Percentiles rank a stretch among this genome's conserved stretches.
Conservation (phyloP, 2,888 invertebrate genomes). For the Drosophila cognata region DNA sequence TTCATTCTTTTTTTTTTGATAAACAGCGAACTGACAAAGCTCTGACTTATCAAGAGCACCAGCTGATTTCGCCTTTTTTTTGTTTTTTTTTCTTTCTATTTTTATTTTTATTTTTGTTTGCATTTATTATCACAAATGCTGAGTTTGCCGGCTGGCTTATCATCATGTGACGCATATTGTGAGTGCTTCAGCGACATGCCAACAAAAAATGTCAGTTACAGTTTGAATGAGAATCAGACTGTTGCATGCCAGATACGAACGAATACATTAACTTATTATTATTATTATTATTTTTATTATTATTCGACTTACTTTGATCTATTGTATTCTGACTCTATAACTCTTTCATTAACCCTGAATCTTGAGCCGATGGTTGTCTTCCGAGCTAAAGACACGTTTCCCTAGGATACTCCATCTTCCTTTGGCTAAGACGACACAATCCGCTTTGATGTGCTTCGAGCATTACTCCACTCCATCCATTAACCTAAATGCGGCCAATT, state of each 20-base stretch:
- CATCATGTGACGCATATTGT: conserved; percentile 63
- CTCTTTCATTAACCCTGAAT: neutral
- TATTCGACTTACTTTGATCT: neutral
- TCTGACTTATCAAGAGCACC: conserved; percentile 38
- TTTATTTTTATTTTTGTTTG: conserved; percentile 26
- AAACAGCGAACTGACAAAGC: conserved; percentile 19
- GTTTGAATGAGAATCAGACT: neutral
- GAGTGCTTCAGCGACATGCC: conserved; percentile 11
- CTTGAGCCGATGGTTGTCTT: neutral
- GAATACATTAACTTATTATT: neutral
- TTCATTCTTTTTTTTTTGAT: conserved; percentile 1
- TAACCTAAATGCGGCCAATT: neutral
- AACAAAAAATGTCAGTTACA: conserved; percentile 17
- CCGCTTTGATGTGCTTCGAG: neutral
- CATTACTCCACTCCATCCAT: neutral
- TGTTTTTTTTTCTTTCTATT: neutral
- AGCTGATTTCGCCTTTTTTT: conserved; percentile 40
- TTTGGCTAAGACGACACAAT: conserved; percentile 1
- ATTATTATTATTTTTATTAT: neutral
- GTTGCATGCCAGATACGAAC: neutral
- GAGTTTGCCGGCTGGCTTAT: conserved; percentile 38
- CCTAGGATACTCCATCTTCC: neutral
- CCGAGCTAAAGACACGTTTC: neutral
- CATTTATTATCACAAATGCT: conserved; percentile 29
- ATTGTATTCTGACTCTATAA: neutral